These are phyloP conservation scores for Dicerorhinus sumatrensis DNA, from an alignment of 2,113 vertebrate genomes.

Conservation along the genomic window DNA sequence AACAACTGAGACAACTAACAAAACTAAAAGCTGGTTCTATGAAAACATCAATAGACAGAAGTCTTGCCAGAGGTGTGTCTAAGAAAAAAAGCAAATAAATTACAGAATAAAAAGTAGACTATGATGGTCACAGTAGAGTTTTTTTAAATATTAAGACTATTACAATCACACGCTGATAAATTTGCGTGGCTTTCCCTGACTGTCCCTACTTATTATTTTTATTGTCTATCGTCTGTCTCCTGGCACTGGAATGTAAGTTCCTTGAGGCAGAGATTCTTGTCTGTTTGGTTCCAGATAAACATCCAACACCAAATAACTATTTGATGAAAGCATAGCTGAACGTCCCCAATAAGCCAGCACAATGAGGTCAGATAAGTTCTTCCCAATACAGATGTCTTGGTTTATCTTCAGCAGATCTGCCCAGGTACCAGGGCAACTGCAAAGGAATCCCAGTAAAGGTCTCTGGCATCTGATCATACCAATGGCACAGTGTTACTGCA, in stretches of 20 bases:
- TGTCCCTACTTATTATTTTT: neutral
- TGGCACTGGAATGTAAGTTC: neutral
- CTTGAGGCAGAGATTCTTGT: neutral
- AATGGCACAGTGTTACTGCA: neutral
- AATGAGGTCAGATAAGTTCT: neutral
- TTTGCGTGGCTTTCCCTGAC: neutral
- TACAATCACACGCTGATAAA: neutral
- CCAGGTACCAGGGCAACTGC: neutral
- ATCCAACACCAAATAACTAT: neutral
- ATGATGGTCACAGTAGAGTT: neutral
- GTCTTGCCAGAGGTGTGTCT: neutral
- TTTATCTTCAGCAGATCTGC: neutral
- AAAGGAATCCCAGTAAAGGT: neutral
- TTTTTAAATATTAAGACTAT: neutral
- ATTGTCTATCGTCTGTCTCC: neutral
- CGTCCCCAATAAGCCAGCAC: neutral
- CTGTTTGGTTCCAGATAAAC: neutral
- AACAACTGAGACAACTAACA: neutral
- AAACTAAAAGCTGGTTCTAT: neutral
- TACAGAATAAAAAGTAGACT: neutral
- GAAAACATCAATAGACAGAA: neutral
- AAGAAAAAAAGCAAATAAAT: neutral
- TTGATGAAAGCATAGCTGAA: neutral
- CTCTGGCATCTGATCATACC: neutral
- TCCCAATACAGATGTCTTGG: neutral